Evolutionary conservation across 2,888 invertebrate species (phyloP).

Genomic region (Dicyrtoma fusca): DNA sequence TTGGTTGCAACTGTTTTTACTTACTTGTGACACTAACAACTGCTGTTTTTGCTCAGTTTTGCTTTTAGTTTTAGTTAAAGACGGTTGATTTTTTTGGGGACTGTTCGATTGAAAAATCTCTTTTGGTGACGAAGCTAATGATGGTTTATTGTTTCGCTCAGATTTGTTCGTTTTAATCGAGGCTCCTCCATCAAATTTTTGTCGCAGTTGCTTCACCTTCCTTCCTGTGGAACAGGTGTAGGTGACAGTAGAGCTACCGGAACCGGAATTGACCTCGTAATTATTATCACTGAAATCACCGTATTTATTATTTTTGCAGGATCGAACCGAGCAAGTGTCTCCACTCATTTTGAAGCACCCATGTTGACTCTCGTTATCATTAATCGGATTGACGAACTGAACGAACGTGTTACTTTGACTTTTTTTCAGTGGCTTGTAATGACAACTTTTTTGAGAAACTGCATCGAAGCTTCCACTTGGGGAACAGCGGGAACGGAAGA

Average conservation of each 20-base stretch:
- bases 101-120: neutral
- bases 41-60: too few species aligned
- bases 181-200: neutral
- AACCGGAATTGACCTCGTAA: neutral
- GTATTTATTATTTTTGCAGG: neutral
- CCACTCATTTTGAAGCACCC: neutral
- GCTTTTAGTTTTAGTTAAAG: too few species aligned
- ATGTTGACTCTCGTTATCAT: constrained; percentile 7
- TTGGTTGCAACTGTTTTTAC: too few species aligned
- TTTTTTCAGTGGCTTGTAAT: neutral
- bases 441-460: neutral
- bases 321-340: too few species aligned
- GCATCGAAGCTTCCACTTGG: neutral
- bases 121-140: too few species aligned
- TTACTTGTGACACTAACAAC: too few species aligned
- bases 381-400: constrained; percentile 5
- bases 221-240: constrained; percentile 2
- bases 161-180: too few species aligned
- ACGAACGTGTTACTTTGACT: constrained; percentile 5
- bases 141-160: too few species aligned
- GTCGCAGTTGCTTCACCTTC: neutral
- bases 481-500: neutral
- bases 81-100: neutral
- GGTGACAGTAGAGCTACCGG: neutral
- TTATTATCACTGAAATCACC: neutral